Evolutionary conservation across 2,888 invertebrate species (phyloP).

Genomic region (Pterobdella sp.): DNA sequence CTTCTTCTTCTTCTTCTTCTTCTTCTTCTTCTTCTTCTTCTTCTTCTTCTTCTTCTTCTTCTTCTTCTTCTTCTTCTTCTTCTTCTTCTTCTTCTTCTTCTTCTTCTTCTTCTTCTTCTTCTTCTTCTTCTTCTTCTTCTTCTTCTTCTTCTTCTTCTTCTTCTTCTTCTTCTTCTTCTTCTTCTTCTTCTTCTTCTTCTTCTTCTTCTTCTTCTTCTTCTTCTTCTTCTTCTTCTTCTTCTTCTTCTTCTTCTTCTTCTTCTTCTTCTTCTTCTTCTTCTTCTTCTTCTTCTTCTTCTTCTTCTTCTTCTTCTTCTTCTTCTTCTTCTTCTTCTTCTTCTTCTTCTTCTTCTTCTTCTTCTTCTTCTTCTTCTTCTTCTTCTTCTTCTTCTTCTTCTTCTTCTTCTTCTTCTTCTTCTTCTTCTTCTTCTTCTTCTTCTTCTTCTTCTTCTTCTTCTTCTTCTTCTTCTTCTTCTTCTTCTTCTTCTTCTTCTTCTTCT

Average conservation of each 20-base stretch:
- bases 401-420: conserved; percentile 35
- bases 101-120: not conserved
- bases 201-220: not conserved
- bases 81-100: conserved; percentile 27
- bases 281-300: conserved; percentile 33
- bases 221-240: conserved; percentile 17
- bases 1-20: conserved; percentile 14
- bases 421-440: not conserved
- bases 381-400: conserved; percentile 21
- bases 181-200: conserved; percentile 35
- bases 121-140: conserved; percentile 17
- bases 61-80: conserved; percentile 35
- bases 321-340: not conserved
- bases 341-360: conserved; percentile 18
- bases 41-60: not conserved
- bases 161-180: conserved; percentile 25
- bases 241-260: not conserved
- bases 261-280: conserved; percentile 3
- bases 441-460: conserved; percentile 15
- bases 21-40: conserved; percentile 11
- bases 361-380: conserved; percentile 3
- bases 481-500: conserved; percentile 1
- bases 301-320: conserved; percentile 30
- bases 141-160: conserved; percentile 1
- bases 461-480: not conserved